Evolutionary conservation across 1,140 invertebrate genomes (phyloP), one percentile per base, ranked within the genome.

Genomic region (Samia ricini): DNA sequence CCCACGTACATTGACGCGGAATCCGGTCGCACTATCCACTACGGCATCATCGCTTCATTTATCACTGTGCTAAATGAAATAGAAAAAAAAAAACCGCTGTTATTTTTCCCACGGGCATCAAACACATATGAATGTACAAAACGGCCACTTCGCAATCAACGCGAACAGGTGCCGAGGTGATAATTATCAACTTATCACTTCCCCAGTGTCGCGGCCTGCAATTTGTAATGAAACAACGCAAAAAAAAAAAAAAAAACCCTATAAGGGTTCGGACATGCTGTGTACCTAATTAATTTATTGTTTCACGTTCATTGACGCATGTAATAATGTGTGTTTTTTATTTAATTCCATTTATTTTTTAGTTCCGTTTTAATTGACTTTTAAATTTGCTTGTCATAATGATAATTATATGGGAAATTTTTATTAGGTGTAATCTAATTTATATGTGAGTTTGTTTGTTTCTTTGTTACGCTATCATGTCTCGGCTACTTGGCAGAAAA

Each of bases 181-280:
- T 56, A 61, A 69, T 69, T 69, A 69, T 42, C 67, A 65, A 61
- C 22, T 69, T 69, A 60, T 64, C 63, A 58, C 67, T 69, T 69
- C 63, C 67, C 63, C 55, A n/a, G n/a, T n/a, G n/a, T n/a, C 51
- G 5, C 18, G 50, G 59, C 18, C 33, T 59, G 51, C 29, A 59
- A 64, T 50, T 54, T 59, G 51, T 23, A 7, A 24, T 29, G 23
- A 20, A 56, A 61, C 33, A 51, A 52, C 50, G 50, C 52, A 7
- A 12, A 18, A 21, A 42, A 5, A 4, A 1, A n/a, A n/a, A n/a
- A n/a, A n/a, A n/a, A n/a, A n/a, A n/a, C n/a, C n/a, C n/a, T n/a
- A 15, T 12, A 10, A 4, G 33, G 10, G 10, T 4, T 15, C 33
- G 33, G 10, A 42, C 33, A 42, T 42, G 12, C 33, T n/a, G 33